phyloP scores from a whole-genome alignment of 92 coral and sea anemone species.

The Porites evermanni region DNA sequence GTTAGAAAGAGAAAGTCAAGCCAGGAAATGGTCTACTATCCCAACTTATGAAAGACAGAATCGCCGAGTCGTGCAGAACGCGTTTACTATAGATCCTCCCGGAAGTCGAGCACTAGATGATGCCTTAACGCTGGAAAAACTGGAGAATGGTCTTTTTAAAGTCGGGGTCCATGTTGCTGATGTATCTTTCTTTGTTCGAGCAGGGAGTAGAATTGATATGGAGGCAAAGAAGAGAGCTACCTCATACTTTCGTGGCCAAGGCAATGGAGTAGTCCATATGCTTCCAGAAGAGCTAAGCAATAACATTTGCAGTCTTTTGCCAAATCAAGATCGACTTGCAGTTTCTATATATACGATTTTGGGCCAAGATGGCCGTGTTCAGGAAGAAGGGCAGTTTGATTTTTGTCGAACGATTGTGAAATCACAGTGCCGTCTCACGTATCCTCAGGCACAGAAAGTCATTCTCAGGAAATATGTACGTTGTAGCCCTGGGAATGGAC shows the following conservation, averaged over 20 bases:
- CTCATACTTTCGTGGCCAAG: constrained; percentile 61
- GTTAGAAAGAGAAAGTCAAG: constrained; percentile 20
- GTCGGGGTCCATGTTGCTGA: constrained; percentile 80
- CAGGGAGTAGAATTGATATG: constrained; percentile 54
- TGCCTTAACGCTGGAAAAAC: constrained; percentile 62
- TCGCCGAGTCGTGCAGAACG: constrained; percentile 33
- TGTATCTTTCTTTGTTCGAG: constrained; percentile 71
- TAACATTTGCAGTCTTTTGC: constrained; percentile 67
- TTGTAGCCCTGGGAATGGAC: background rate
- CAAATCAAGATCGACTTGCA: constrained; percentile 64
- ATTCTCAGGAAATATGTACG: constrained; percentile 19
- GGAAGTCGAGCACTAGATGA: constrained; percentile 74
- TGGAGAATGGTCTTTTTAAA: constrained; percentile 41
- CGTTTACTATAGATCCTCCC: constrained; percentile 81
- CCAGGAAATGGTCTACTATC: constrained; percentile 6
- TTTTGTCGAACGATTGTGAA: constrained; percentile 54
- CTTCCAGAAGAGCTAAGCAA: constrained; percentile 71
- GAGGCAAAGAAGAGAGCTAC: constrained; percentile 73
- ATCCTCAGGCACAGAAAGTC: constrained; percentile 60
- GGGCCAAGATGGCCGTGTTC: constrained; percentile 49
- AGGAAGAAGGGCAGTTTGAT: constrained; percentile 38
- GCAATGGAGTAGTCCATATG: constrained; percentile 61
- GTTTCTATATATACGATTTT: constrained; percentile 52
- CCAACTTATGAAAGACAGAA: constrained; percentile 40
- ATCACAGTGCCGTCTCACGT: constrained; percentile 63